Evolutionary conservation across 2,113 vertebrate genomes (phyloP), one percentile per base, ranked within the genome.

Genomic region (Forbesichthys agassizii): DNA sequence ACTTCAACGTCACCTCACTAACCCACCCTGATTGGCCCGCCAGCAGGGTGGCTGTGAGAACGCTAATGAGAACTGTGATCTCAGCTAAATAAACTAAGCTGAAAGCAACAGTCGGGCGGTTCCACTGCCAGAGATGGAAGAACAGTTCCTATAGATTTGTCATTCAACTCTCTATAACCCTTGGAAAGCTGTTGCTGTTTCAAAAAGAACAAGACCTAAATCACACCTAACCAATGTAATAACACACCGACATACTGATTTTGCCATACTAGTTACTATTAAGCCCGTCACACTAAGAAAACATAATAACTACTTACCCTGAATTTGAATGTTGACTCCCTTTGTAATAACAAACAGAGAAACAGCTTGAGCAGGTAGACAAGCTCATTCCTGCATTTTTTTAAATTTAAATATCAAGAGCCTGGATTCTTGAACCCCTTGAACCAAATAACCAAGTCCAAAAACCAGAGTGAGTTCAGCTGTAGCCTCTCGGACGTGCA

Each of bases 221-320:
- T 18, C 48, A 16, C 33, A 55, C 48, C 12, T 42, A 42, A 6
- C 36, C 36, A 8, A 42, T 42, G 36, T 42, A 42, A 42, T 42
- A 42, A 42, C 36, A 42, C 36, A 42, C 36, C 1, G 36, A 42
- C 7, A 8, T 8, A 42, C 36, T 14, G 1, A 16, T 14, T 61
- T 36, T 8, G 36, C 4, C 36, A 42, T 42, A 42, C 36, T 42
- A 42, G 36, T 8, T 42, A 42, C 36, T 1, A 8, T 36, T 18
- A 48, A 49, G 47, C 4, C 52, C 36, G 9, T 55, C 10, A 62
- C 52, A 54, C 5, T 13, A 71, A 5, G 55, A n/a, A 0, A 18
- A 53, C 46, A 11, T 1, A 42, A 42, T 42, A 5, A 42, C 36
- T 85, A 92, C 93, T 91, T 90, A 93, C 90, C 94, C 90, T 91